Conservation (phyloP, 1,140 invertebrate species). For the Trichogramma pretiosum region DNA sequence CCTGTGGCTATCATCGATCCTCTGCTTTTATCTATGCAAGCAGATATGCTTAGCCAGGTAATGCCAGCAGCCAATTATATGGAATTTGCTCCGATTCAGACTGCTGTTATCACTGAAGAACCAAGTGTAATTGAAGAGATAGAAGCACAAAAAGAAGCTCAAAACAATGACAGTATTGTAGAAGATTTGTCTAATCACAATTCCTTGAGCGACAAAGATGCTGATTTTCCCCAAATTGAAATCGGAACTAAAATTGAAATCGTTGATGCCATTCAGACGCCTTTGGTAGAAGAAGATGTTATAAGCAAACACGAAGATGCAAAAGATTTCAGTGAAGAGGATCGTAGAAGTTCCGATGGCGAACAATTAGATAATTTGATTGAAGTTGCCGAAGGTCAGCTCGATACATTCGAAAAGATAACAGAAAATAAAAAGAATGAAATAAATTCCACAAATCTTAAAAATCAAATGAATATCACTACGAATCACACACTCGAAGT, state of each 20-base stretch:
- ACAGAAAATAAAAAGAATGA: constrained; percentile 3
- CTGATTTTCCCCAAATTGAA: not conserved
- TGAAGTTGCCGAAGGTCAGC: constrained; percentile 28
- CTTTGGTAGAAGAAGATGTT: not conserved
- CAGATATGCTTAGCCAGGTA: not conserved
- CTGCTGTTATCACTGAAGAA: constrained; percentile 4
- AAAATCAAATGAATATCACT: constrained; percentile 2
- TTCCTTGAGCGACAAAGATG: not conserved
- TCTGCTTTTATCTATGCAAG: not conserved
- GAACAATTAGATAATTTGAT: constrained; percentile 38
- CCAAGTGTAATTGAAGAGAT: constrained; percentile 13
- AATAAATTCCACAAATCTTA: not conserved
- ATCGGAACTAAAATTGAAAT: not conserved
- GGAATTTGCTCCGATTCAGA: not conserved
- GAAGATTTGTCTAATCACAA: not conserved
- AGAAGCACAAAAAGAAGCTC: constrained; percentile 2
- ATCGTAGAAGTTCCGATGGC: constrained; percentile 28
- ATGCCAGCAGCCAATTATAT: not conserved
- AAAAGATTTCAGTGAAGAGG: constrained; percentile 19
- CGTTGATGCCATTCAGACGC: not conserved
- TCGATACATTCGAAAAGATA: constrained; percentile 28
- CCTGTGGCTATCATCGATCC: not conserved
- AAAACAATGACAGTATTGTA: not conserved
- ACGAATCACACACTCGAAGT: constrained; percentile 26
- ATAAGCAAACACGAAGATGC: not conserved